Evolutionary conservation across 2,113 vertebrate genomes (phyloP).

Genomic region (Apus apus): DNA sequence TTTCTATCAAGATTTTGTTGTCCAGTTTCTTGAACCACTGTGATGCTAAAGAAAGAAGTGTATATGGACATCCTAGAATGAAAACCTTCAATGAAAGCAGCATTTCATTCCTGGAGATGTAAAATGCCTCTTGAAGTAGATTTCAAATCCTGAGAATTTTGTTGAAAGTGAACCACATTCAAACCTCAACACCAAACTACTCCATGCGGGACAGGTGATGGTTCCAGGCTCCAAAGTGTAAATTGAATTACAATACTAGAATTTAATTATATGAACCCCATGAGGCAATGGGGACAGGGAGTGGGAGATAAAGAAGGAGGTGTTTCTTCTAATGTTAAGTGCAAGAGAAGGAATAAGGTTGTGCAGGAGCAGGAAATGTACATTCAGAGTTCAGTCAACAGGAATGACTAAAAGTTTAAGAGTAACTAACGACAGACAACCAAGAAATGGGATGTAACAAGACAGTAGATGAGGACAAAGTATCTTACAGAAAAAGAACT

Average conservation of each 20-base stretch:
- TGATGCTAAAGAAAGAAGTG: not conserved
- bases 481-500: not conserved
- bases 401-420: not conserved
- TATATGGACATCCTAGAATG: not conserved
- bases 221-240: not conserved
- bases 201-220: not conserved
- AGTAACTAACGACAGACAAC: not conserved
- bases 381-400: not conserved
- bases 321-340: not conserved
- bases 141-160: not conserved
- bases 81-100: not conserved
- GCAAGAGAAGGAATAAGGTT: not conserved
- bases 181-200: not conserved
- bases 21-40: not conserved
- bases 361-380: not conserved
- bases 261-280: not conserved
- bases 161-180: not conserved
- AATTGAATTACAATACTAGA: not conserved
- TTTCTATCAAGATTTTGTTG: not conserved
- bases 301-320: not conserved
- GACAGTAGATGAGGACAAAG: not conserved
- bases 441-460: not conserved
- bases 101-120: not conserved
- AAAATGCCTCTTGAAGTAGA: not conserved
- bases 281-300: not conserved